Percentiles rank a stretch among this genome's conserved stretches.
phyloP scores from a whole-genome alignment of 2,113 vertebrate genomes.

The Pionites leucogaster region DNA sequence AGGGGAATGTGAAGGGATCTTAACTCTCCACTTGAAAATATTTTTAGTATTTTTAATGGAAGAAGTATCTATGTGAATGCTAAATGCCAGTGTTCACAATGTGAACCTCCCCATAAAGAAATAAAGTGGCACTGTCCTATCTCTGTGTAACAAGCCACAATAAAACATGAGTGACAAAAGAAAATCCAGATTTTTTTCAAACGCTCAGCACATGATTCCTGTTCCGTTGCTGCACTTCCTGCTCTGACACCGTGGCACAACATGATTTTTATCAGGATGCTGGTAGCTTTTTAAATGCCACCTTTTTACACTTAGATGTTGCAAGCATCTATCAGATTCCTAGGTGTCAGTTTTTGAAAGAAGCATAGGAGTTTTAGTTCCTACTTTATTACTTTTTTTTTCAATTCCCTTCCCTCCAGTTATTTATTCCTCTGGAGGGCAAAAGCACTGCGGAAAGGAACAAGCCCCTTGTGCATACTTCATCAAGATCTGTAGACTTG shows the following conservation, averaged over 20 bases:
- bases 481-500: neutral
- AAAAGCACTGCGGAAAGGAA: neutral
- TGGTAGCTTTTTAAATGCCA: neutral
- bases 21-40: neutral
- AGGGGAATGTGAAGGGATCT: neutral
- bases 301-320: neutral
- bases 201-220: neutral
- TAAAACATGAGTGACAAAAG: neutral
- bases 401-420: neutral
- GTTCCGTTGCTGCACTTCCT: neutral
- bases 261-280: neutral
- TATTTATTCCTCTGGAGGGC: slow-evolving; percentile 20
- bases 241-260: neutral
- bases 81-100: rapidly evolving
- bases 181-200: neutral
- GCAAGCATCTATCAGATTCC: neutral
- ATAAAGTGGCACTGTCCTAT: neutral
- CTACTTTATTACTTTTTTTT: neutral
- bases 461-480: neutral
- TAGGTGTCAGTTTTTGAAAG: neutral
- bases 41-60: neutral
- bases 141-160: rapidly evolving
- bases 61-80: rapidly evolving
- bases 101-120: neutral
- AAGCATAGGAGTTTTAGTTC: neutral